Base-by-base conservation (phyloP, 2,797 vertebrate species). In the Brachyalestes nurse region DNA sequence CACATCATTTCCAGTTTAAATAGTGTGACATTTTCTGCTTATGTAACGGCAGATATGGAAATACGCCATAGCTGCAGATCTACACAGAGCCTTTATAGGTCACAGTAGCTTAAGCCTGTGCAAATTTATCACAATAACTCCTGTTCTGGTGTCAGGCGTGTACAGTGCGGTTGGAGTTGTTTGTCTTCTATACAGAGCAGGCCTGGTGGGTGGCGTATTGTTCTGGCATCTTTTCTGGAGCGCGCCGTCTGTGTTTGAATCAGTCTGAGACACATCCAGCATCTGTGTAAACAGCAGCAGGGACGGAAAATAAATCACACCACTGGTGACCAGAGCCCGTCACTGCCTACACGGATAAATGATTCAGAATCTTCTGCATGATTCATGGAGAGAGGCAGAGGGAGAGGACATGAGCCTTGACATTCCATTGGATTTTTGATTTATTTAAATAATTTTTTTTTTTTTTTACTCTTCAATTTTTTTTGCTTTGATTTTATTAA, bases 211-310 rank as follows among this genome's bases (percentile, higher is more conserved):
- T 86, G 88, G 87, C 79, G 3, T 73, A 42, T 77, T 40, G 40
- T 77, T 28, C 49, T 25, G 55, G 78, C 19, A 38, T 77, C 51
- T 86, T 82, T 85, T 83, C 84, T 86, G 34, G 82, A 75, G 58
- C 57, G 65, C 38, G 23, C 69, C 0, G 57, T 64, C 75, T 75
- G 81, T 49, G 10, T 77, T 72, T 87, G 88, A 92, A 82, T 91
- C 89, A 87, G 87, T 84, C 75, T 85, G 88, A 89, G 76, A 88
- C 81, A 86, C 83, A 87, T 38, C 79, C 77, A 49, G 83, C 84
- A 85, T 92, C 84, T 90, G 89, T 91, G 84, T 88, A 93, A 93
- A 92, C 88, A 90, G 81, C 88, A 88, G 86, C 76, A 77, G 84
- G 64, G 72, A 53, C 58, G 83, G 84, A 88, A 86, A 87, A 60